These are phyloP conservation scores for Cryptophagus acutangulus DNA, from an alignment of 2,888 invertebrate species.

Conservation along the genomic window DNA sequence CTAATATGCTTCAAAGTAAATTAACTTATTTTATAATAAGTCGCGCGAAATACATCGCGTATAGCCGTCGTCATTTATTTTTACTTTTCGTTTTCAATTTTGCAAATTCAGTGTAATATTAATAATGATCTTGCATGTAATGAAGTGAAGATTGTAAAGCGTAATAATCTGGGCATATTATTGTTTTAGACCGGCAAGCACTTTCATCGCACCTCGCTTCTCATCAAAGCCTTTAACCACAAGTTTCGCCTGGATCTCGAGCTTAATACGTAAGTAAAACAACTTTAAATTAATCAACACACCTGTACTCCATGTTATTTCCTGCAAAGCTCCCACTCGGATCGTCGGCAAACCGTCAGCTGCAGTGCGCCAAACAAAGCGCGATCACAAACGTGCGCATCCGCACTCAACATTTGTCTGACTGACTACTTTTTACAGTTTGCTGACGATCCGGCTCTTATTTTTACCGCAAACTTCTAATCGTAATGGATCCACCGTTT, in stretches of 20 bases:
- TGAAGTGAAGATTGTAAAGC: no score
- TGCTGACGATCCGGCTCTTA: conserved; percentile 1
- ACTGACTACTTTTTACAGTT: conserved; percentile 1
- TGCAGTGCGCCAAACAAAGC: no score
- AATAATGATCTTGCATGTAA: no score
- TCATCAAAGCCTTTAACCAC: conserved; percentile 95
- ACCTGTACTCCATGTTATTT: no score
- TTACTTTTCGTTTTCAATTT: background rate
- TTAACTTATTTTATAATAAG: background rate
- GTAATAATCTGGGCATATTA: conserved; percentile 21
- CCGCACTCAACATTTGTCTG: no score
- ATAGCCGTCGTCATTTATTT: background rate
- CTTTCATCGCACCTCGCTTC: conserved; percentile 88
- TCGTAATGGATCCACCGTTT: no score
- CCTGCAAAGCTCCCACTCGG: no score
- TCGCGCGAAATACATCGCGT: no score
- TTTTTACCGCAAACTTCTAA: no score
- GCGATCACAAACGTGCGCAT: no score
- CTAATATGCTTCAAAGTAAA: background rate
- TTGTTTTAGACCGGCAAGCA: conserved; percentile 86
- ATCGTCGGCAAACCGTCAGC: no score
- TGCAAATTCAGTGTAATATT: no score
- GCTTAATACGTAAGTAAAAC: conserved; percentile 86
- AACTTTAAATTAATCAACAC: conserved; percentile 18
- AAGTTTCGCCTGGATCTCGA: conserved; percentile 93